Base-by-base conservation (phyloP, 2,888 invertebrate genomes). In the Abrostola tripartita region DNA sequence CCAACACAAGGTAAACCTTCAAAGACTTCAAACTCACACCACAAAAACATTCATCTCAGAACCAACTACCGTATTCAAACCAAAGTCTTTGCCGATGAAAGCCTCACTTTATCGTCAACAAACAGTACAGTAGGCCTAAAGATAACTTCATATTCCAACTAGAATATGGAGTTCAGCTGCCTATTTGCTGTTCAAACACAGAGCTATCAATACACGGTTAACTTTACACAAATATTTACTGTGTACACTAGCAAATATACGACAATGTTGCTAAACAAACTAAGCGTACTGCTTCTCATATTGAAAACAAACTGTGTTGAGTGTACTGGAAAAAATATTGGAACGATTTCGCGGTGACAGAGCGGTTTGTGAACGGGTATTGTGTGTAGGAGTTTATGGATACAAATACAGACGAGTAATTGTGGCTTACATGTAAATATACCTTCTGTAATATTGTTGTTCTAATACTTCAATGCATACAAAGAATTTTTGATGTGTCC, bases 141-240 rank as follows among this genome's bases (percentile, higher is more conserved):
- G 65, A 65, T 56, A 61, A 41, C 42, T 54, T 47, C 12, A 35
- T 42, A 57, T 63, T 57, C 60, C 49, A 11, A 51, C 37, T 51
- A 14, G n/a, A 52, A 58, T 74, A 61, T 42, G 60, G 52, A 53
- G 68, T 68, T 64, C 64, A 65, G 44, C 54, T 60, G 61, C 62
- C 71, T 82, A 77, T 82, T 81, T 73, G 55, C 49, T 61, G 70
- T 68, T 68, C 77, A 77, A 80, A 83, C 76, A 81, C 10, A n/a
- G 52, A 66, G 55, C 77, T 72, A 76, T 76, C 74, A 61, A 50
- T 59, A 61, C 60, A 64, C 61, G 65, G 76, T 76, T 76, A 81
- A 78, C 72, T 75, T 63, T 61, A 60, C 47, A 70, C 77, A 83
- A 85, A 85, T 81, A 85, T 84, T 85, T 81, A 75, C 61, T 75